phyloP scores from a whole-genome alignment of 2,888 invertebrate species.

The Trachelus tabidus region DNA sequence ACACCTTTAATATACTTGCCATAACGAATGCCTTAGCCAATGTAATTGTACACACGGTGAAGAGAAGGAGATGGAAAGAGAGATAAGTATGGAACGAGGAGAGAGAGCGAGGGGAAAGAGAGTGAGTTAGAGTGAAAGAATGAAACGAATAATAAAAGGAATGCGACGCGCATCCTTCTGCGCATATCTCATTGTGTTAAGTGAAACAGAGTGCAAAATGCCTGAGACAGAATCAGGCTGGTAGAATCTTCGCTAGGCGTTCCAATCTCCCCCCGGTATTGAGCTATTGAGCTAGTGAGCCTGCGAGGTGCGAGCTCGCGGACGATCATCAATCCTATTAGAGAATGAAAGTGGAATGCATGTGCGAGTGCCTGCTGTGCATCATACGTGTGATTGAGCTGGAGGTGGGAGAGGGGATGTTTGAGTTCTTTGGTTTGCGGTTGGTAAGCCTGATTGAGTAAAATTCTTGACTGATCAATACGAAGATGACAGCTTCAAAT shows the following conservation, averaged over 20 bases:
- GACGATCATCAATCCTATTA: neutral
- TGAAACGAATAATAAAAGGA: no score
- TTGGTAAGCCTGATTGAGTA: neutral
- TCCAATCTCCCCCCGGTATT: no score
- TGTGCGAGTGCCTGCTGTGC: neutral
- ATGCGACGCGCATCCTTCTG: no score
- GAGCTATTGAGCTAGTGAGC: neutral
- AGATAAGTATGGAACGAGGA: no score
- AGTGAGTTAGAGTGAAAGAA: no score
- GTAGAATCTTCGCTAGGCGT: no score
- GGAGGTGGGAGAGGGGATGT: neutral
- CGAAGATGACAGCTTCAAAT: neutral
- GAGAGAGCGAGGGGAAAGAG: no score
- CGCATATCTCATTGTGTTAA: no score
- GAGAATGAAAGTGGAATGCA: neutral
- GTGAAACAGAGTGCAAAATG: no score
- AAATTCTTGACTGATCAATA: neutral
- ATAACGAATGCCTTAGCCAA: slow-evolving; percentile 64
- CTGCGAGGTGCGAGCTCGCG: neutral
- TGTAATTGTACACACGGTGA: slow-evolving; percentile 34
- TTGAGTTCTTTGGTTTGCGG: neutral
- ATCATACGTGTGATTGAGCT: neutral
- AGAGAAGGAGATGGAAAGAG: no score
- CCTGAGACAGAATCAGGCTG: no score
- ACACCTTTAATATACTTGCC: slow-evolving; percentile 60